These are phyloP conservation scores for Quiscalus mexicanus DNA, from an alignment of 2,113 vertebrate species.

Conservation along the genomic window DNA sequence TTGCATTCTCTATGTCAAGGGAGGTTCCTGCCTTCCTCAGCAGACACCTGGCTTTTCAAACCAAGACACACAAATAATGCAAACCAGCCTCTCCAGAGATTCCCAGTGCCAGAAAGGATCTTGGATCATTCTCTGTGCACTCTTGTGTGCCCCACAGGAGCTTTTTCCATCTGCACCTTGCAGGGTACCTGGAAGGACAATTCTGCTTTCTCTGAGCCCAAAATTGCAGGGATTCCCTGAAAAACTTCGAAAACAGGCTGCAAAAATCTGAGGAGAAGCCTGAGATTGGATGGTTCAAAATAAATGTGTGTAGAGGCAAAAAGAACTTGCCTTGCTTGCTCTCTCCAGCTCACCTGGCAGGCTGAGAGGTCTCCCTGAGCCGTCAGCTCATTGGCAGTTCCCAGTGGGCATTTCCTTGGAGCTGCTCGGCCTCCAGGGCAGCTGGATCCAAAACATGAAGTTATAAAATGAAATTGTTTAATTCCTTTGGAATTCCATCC, in stretches of 20 bases:
- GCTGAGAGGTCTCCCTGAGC: conserved; percentile 67
- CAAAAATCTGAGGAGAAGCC: not conserved
- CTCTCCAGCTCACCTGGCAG: conserved; percentile 75
- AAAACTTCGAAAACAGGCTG: not conserved
- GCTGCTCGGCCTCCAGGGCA: conserved; percentile 75
- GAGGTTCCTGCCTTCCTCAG: not conserved
- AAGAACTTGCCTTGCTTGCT: rapidly evolving
- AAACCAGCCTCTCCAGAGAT: not conserved
- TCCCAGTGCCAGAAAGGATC: not conserved
- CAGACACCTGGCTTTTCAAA: not conserved
- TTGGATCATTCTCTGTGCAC: rapidly evolving
- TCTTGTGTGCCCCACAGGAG: not conserved
- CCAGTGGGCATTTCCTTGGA: conserved; percentile 72
- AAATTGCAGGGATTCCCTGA: not conserved
- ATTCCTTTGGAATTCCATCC: not conserved
- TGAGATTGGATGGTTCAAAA: not conserved
- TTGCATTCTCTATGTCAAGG: rapidly evolving
- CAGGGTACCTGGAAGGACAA: not conserved
- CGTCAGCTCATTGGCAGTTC: conserved; percentile 76
- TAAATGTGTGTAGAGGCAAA: rapidly evolving
- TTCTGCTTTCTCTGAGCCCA: not conserved
- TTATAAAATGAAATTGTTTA: not conserved
- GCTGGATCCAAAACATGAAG: conserved; percentile 45
- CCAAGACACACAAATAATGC: rapidly evolving
- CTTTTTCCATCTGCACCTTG: not conserved